Evolutionary conservation across 1,140 invertebrate species (phyloP), one percentile per base, ranked within the genome.

Genomic region (Cydia strobilella): DNA sequence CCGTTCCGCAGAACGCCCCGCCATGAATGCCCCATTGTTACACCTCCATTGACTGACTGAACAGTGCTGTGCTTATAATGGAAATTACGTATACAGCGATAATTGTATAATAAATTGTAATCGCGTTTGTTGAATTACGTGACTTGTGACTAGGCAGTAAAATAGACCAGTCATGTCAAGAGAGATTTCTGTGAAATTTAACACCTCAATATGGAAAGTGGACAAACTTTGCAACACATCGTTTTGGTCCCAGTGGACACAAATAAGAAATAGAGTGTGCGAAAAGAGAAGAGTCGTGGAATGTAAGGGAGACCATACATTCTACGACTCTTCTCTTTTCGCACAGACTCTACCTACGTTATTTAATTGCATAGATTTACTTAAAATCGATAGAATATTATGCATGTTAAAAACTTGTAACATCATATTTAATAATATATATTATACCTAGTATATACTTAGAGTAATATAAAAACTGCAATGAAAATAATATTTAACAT

Each of bases 91-190:
- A 69, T 69, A 42, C 65, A 69, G 6, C 31, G 31, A 69, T 69
- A 39, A 69, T 69, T 69, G 65, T 69, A 42, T 69, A 69, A 39
- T 69, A 69, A 69, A 69, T 69, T 69, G 65, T 69, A 39, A 69
- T 69, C 20, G 23, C 65, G 65, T 39, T 20, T 69, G 27, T 39
- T 69, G 31, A 69, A 69, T 35, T 31, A 69, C 65, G 65, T 69
- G 65, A 69, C 31, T 59, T 35, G 35, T 69, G 54, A 59, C 54
- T 59, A 23, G 54, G 65, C 65, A 18, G 31, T 69, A 69, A 42
- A 69, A 35, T 35, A 23, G 65, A 18, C 31, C 31, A 42, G 65
- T 69, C 65, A 69, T 59, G 20, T 9, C 31, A 23, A 42, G 35
- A 69, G 35, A 69, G 65, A 69, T 39, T 66, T 39, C 27, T 69